Conservation (phyloP, 2,113 vertebrate species). For the Cromileptes altivelis region DNA sequence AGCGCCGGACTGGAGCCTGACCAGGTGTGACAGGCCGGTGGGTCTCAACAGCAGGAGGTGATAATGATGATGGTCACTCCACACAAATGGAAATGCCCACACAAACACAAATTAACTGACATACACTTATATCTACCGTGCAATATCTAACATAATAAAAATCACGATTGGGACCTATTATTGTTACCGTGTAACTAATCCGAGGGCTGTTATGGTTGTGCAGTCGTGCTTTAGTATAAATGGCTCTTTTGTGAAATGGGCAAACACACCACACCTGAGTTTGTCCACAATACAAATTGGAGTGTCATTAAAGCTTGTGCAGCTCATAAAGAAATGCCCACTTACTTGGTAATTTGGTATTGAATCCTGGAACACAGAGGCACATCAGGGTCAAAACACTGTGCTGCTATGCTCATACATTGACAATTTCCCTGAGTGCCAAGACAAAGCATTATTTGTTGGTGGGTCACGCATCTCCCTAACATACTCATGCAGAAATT, state of each 20-base stretch:
- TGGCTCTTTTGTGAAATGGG: neutral
- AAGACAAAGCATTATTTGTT: conserved; percentile 25
- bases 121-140: neutral
- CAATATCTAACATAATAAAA: neutral
- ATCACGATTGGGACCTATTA: neutral
- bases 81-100: conserved; percentile 9
- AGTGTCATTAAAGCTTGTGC: conserved; percentile 18
- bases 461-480: neutral
- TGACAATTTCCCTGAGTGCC: conserved; percentile 22
- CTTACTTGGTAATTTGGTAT: conserved; percentile 6
- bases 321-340: conserved; percentile 4
- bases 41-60: conserved; percentile 83
- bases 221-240: neutral
- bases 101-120: neutral
- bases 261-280: neutral
- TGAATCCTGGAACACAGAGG: conserved; percentile 1
- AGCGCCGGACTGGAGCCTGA: conserved; percentile 32
- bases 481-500: conserved; percentile 19
- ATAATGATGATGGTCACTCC: conserved; percentile 40
- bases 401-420: neutral
- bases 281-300: neutral
- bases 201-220: neutral
- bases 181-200: neutral
- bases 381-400: neutral
- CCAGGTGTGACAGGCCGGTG: conserved; percentile 81